phyloP scores from a whole-genome alignment of 2,888 invertebrate species.

The Imbricaverruca yamaguchii region DNA sequence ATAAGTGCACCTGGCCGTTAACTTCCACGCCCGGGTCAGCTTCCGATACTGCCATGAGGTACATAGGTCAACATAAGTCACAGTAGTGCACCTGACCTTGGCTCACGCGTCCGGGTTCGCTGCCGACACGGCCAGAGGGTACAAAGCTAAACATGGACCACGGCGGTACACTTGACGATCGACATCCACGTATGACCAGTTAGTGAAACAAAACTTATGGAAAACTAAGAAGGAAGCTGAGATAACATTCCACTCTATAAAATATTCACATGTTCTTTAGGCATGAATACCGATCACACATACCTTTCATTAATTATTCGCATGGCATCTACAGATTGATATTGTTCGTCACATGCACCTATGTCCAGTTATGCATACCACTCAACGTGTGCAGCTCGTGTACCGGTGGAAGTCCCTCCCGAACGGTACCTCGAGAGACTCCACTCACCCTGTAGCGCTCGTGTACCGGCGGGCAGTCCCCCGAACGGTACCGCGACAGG shows the following conservation, averaged over 20 bases:
- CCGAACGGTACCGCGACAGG: background rate
- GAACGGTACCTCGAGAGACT: background rate
- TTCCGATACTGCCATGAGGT: conserved; percentile 27
- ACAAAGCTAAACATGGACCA: too few species aligned
- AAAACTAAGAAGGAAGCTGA: background rate
- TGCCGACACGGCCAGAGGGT: conserved; percentile 27
- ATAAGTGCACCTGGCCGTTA: conserved; percentile 31
- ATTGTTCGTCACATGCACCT: too few species aligned
- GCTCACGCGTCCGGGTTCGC: conserved; percentile 30
- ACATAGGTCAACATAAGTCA: too few species aligned
- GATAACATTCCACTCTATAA: background rate
- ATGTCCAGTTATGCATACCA: too few species aligned
- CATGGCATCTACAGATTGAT: too few species aligned
- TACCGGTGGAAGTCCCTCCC: too few species aligned
- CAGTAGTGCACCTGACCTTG: conserved; percentile 31
- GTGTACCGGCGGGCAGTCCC: background rate
- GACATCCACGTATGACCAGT: background rate
- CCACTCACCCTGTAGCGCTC: background rate
- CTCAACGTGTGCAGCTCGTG: too few species aligned
- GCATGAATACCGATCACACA: too few species aligned
- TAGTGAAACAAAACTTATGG: background rate
- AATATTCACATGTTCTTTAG: too few species aligned
- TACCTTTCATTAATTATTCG: too few species aligned
- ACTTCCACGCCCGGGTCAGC: conserved; percentile 29
- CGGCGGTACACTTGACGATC: conserved; percentile 29